Evolutionary conservation across 2,888 invertebrate species (phyloP).

Genomic region (Fabriciana adippe): DNA sequence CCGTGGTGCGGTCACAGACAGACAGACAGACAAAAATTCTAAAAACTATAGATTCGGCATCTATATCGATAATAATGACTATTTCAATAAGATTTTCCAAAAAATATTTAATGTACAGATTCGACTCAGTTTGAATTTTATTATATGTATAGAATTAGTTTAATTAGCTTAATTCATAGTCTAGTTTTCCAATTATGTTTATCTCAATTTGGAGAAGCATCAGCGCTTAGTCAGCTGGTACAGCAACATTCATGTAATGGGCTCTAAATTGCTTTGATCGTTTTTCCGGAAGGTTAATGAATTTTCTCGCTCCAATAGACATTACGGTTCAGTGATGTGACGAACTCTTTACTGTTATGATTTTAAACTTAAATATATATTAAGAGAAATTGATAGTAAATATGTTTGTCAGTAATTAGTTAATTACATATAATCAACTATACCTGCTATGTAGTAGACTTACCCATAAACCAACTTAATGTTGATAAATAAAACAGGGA

Average conservation of each 20-base stretch:
- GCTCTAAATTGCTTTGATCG: conserved; percentile 78
- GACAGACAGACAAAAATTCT: too few relatives aligned
- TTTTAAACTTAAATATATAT: conserved; percentile 19
- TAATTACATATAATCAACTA: too few relatives aligned
- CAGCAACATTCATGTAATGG: conserved; percentile 60
- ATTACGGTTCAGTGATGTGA: conserved; percentile 53
- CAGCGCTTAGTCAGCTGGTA: conserved; percentile 32
- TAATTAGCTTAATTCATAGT: conserved; percentile 4
- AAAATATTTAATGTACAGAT: too few relatives aligned
- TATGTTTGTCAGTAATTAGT: background rate
- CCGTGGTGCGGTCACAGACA: too few relatives aligned
- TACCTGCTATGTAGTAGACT: too few relatives aligned
- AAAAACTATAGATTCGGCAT: too few relatives aligned
- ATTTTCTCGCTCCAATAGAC: conserved; percentile 73
- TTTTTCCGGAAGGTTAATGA: conserved; percentile 78
- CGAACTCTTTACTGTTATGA: conserved; percentile 32
- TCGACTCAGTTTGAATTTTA: too few relatives aligned
- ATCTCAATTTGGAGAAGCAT: conserved; percentile 31
- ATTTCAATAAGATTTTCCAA: too few relatives aligned
- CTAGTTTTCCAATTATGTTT: conserved; percentile 14
- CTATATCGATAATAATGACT: too few relatives aligned
- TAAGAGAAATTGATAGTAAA: background rate
- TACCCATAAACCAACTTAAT: background rate
- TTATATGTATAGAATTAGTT: background rate
- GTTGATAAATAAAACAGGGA: conserved; percentile 8